Base-by-base conservation (phyloP, 2,797 vertebrate genomes). In the Dendrocincla tyrannina region DNA sequence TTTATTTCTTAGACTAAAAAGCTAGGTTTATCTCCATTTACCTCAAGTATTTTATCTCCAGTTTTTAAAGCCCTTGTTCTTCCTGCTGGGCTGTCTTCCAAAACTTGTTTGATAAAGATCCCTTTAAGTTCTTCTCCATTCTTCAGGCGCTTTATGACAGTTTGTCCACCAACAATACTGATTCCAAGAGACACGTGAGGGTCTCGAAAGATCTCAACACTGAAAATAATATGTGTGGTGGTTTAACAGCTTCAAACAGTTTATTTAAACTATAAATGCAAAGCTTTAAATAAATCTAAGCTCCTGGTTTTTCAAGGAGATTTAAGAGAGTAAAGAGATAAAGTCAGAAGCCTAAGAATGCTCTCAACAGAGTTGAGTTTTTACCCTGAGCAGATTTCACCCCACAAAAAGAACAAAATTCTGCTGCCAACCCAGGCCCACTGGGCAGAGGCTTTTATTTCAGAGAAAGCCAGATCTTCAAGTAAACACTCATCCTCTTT, bases 21-120 rank as follows among this genome's bases (percentile, higher is more conserved):
- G 49, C 50, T 44, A 85, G 53, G 67, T 86, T 73, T 93, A 82
- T 89, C 78, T 72, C 68, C 93, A 92, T 96, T 98, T 98, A 99
- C 99, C 98, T 99, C 98, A 74, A 99, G 98, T 97, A 99, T 99
- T 98, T 99, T 99, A 98, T 99, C 99, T 89, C 99, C 99, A 15
- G 99, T 99, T 98, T 99, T 99, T 76, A 99, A 98, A 63, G 98
- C 98, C 2, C 92, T 95, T 5, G 98, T 98, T 74, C 95, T 98
- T 94, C 98, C 99, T 12, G 99, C 99, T 24, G 99, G 99, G 87
- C 99, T 99, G 78, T 98, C 98, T 44, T 98, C 95, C 85, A 99
- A 92, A 64, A 99, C 99, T 96, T 99, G 99, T 89, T 99, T 99
- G 98, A 99, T 99, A 97, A 99, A 99, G 97, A 99, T 99, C 15